Evolutionary conservation across 2,797 vertebrate species (phyloP), one percentile per base, ranked within the genome.

Genomic region (Oreonectes daqikongensis): DNA sequence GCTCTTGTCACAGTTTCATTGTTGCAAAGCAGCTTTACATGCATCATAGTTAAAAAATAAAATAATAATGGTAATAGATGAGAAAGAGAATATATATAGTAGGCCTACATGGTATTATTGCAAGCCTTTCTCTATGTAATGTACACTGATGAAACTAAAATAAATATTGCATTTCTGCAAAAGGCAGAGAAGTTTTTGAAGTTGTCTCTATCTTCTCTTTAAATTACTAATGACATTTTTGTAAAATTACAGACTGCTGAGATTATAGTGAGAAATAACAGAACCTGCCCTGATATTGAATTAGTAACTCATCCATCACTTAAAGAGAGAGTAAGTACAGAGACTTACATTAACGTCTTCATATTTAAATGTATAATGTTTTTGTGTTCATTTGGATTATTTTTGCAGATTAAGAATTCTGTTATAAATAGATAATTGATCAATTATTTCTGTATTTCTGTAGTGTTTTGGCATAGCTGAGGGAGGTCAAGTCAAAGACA

Each of bases 391-490:
- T 53, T 22, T 52, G 17, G 8, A 35, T 60, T 32, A 32, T n/a
- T 32, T 17, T 35, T 9, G 5, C 1, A 2, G 17, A 5, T 0
- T n/a, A 61, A 38, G 2, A 26, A 26, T 26, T 26, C 52, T 55
- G 4, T 50, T 24, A 5, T 18, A 32, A 30, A 60, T 5, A 6
- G 15, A 32, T 30, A 32, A 32, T 12, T 9, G 15, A 60, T 7
- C 59, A 35, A 9, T 2, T 17, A 3, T n/a, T n/a, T n/a, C n/a
- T n/a, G 69, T 22, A 22, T 44, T 61, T 64, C 70, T 79, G 38
- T 86, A 99, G 97, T 96, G 93, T 75, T 98, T 97, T 0, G 97
- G 97, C 22, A 72, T 87, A 52, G 95, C 93, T 5, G 97, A 98
- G 87, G 96, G 96, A 40, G 82, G 81, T 40, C 90, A 84, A 1